These are phyloP conservation scores for Lagorchestes hirsutus DNA, from an alignment of 2,797 vertebrate species.

Conservation along the genomic window DNA sequence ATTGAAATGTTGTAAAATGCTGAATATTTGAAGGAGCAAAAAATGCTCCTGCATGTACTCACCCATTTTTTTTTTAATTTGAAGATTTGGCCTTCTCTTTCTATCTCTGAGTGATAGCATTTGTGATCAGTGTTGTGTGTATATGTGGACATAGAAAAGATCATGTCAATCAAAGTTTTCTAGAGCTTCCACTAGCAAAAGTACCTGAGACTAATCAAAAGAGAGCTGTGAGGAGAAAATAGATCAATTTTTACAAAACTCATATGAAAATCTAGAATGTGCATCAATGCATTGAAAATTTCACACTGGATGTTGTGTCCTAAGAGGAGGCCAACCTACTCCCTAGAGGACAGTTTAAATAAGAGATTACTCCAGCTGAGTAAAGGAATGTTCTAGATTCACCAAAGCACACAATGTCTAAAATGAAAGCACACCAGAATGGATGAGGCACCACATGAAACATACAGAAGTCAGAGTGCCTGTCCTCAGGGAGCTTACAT, in stretches of 20 bases:
- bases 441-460: not conserved
- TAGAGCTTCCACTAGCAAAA: constrained; percentile 16
- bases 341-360: not conserved
- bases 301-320: not conserved
- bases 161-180: constrained; percentile 50
- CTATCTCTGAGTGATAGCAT: constrained; percentile 72
- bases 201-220: constrained; percentile 33
- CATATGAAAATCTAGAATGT: constrained; percentile 18
- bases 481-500: not conserved
- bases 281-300: constrained; percentile 7
- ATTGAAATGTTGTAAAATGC: constrained; percentile 66
- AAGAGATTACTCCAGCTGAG: not conserved
- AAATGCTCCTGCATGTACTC: constrained; percentile 64
- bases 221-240: not conserved
- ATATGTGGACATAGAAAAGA: constrained; percentile 32
- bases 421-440: not conserved
- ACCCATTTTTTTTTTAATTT: constrained; percentile 60
- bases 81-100: constrained; percentile 60
- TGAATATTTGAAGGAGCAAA: constrained; percentile 39
- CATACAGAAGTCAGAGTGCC: not conserved
- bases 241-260: not conserved
- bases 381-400: not conserved
- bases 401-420: not conserved
- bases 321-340: not conserved
- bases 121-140: constrained; percentile 49